phyloP scores from a whole-genome alignment of 2,888 invertebrate genomes.

The Rhagonycha lutea region DNA sequence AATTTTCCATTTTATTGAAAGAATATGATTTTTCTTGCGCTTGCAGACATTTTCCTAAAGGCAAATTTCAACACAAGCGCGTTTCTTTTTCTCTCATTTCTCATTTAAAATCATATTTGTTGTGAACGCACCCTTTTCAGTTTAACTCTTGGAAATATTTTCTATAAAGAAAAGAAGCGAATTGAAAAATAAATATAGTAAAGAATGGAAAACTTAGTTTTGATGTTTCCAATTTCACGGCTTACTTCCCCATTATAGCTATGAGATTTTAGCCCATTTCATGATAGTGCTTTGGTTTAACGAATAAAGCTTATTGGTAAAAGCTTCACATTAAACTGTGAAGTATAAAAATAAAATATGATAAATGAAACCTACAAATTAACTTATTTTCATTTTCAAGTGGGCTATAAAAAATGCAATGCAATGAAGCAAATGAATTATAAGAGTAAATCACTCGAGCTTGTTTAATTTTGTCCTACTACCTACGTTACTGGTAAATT shows the following conservation, averaged over 20 bases:
- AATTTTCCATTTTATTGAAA: conserved; percentile 21
- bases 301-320: conserved; percentile 7
- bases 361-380: conserved; percentile 22
- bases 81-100: background rate
- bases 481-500: conserved; percentile 4
- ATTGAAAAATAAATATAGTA: conserved; percentile 29
- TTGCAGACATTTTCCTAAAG: conserved; percentile 1
- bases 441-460: conserved; percentile 21
- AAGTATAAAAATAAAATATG: conserved; percentile 10
- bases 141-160: conserved; percentile 7
- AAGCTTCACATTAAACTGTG: background rate
- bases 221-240: conserved; percentile 42
- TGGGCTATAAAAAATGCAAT: conserved; percentile 22
- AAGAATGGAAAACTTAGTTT: conserved; percentile 38
- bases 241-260: conserved; percentile 35
- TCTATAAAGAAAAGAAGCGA: conserved; percentile 12
- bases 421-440: conserved; percentile 31
- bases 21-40: conserved; percentile 14
- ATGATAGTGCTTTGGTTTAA: conserved; percentile 1
- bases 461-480: conserved; percentile 25
- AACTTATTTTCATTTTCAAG: conserved; percentile 24
- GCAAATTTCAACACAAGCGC: background rate
- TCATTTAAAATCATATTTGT: conserved; percentile 12
- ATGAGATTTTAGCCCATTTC: conserved; percentile 21
- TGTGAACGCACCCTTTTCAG: conserved; percentile 6